phyloP scores from a whole-genome alignment of 2,797 vertebrate species.

The Phyllotis vaccarum region DNA sequence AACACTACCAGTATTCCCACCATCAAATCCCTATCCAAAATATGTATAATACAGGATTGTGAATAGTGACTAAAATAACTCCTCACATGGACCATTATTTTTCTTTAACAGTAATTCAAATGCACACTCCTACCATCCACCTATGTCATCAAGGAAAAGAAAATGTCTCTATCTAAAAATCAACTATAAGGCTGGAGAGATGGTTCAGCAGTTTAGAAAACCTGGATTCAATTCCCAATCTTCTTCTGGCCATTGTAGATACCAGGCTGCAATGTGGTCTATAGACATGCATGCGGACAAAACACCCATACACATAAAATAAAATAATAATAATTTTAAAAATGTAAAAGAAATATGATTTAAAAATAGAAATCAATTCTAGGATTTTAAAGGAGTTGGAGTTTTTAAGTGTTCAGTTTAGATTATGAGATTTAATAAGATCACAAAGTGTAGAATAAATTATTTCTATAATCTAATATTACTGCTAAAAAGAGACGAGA shows the following conservation, averaged over 20 bases:
- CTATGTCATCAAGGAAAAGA: neutral
- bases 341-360: neutral
- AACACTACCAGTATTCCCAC: neutral
- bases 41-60: neutral
- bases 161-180: constrained; percentile 23
- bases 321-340: neutral
- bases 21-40: neutral
- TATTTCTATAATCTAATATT: constrained; percentile 84
- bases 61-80: neutral
- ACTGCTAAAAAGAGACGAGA: constrained; percentile 80
- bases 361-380: neutral
- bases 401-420: constrained; percentile 67
- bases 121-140: neutral
- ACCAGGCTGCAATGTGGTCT: neutral
- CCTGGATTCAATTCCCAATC: neutral
- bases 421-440: constrained; percentile 79
- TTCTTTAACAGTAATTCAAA: constrained; percentile 16
- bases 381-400: constrained; percentile 38
- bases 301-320: neutral
- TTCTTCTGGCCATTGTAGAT: neutral
- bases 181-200: neutral
- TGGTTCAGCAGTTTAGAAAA: neutral
- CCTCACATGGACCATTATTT: neutral
- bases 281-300: neutral
- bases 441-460: constrained; percentile 81